Evolutionary conservation across 2,888 invertebrate genomes (phyloP).

Genomic region (Melinopterus prodromus): DNA sequence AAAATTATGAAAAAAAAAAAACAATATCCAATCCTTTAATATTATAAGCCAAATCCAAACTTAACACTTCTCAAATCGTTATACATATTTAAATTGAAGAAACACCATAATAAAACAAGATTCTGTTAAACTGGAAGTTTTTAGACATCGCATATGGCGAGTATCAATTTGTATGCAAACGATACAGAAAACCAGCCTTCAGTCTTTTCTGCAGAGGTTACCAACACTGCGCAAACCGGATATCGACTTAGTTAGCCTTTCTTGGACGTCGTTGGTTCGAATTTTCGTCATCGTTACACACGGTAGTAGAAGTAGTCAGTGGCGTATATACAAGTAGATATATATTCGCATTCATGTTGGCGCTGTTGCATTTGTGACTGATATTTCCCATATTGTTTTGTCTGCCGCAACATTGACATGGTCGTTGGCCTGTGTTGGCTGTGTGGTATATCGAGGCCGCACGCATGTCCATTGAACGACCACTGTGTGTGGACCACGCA

Average conservation of each 20-base stretch:
- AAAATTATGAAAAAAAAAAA: no score
- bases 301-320: neutral
- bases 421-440: slow-evolving; percentile 55
- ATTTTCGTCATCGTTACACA: neutral
- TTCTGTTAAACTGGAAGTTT: neutral
- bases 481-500: slow-evolving; percentile 11
- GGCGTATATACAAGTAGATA: neutral
- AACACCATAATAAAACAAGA: neutral
- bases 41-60: no score
- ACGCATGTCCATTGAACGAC: slow-evolving; percentile 48
- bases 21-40: no score
- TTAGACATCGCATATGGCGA: neutral
- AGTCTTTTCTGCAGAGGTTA: neutral
- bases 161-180: neutral
- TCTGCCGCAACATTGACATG: slow-evolving; percentile 54
- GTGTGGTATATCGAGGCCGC: slow-evolving; percentile 50
- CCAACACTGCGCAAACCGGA: neutral
- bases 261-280: neutral
- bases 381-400: slow-evolving; percentile 47
- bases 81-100: no score
- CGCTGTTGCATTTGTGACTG: neutral
- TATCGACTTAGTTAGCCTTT: neutral
- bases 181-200: neutral
- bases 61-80: no score
- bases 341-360: neutral